A percentile compares a stretch with the other conserved stretches of the same genome.
phyloP scores from a whole-genome alignment of 2,113 vertebrate genomes.

The Brachyistius frenatus region DNA sequence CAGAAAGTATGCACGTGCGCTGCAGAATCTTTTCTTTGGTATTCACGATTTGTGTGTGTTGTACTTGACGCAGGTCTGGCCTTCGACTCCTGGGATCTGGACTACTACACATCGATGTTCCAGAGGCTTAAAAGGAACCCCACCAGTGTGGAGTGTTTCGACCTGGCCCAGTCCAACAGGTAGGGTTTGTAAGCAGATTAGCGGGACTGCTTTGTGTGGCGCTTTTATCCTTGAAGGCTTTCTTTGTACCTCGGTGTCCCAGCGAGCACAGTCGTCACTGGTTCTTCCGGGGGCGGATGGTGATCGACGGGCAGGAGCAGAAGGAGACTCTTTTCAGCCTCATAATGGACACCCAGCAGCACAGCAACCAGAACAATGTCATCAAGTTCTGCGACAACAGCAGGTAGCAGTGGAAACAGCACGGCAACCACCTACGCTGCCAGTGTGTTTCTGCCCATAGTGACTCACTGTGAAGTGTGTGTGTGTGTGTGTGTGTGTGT shows the following conservation, averaged over 20 bases:
- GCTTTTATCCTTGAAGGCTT: neutral
- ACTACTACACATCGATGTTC: conserved; percentile 90
- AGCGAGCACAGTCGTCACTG: conserved; percentile 97
- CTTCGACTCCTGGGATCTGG: conserved; percentile 92
- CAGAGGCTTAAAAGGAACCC: conserved; percentile 89
- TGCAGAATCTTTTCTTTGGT: neutral
- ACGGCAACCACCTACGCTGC: neutral
- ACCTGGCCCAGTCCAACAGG: conserved; percentile 96
- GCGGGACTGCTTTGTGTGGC: conserved; percentile 12
- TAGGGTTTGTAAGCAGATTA: conserved; percentile 51
- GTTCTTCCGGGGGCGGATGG: conserved; percentile 92
- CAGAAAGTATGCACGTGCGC: too few relatives aligned
- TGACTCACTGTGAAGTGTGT: conserved; percentile 21
- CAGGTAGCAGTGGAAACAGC: conserved; percentile 83
- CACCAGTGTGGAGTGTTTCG: conserved; percentile 92
- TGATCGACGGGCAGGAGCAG: conserved; percentile 86
- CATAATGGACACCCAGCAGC: conserved; percentile 91
- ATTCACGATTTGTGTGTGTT: neutral
- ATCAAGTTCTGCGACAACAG: conserved; percentile 97
- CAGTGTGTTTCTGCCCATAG: neutral
- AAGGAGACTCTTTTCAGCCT: conserved; percentile 88
- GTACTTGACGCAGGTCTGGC: conserved; percentile 84
- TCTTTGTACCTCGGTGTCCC: neutral
- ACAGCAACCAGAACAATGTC: conserved; percentile 92
- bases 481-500: conserved; percentile 40